Base-by-base conservation (phyloP, 1,140 invertebrate genomes). In the Bombus vancouverensis region DNA sequence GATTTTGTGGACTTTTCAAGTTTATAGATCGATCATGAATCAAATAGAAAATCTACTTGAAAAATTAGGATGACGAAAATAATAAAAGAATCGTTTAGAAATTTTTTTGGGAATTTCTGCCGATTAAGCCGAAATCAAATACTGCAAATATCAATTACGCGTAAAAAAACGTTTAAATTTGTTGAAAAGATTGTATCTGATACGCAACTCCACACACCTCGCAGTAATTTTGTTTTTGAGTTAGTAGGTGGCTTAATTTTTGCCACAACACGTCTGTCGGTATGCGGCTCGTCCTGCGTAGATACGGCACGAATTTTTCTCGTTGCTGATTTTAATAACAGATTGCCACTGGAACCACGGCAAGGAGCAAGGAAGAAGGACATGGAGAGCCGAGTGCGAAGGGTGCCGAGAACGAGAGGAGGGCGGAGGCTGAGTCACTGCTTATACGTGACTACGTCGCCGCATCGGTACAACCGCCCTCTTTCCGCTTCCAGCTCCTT, bases 251-350 rank as follows among this genome's bases (percentile, higher is more conserved):
- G 93, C 93, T 95, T 94, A 94, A 95, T 95, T 94, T 94, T 95
- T 95, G 92, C 94, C 87, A 89, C 92, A 94, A 95, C 94, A 94
- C 94, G 94, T 93, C 90, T 93, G 92, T 92, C 91, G 90, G 85
- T 90, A 84, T 83, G 85, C 79, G 87, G 44, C 76, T 77, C 87
- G 87, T 83, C 85, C 87, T 88, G 74, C 75, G 85, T 82, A 95
- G 94, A 95, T 95, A 95, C 92, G 94, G 95, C 94, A 95, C 94
- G 94, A 92, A 95, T 95, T 95, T 95, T 95, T 95, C 94, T 93
- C 94, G 92, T 94, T 94, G 93, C 93, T 94, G 94, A 95, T 95
- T 94, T 95, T 95, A 95, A 95, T 95, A 95, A 95, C 93, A 95
- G 95, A 95, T 95, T 95, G 93, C 90, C 87, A 87, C 78, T 89